These are phyloP conservation scores for Ornithorhynchus anatinus DNA, from an alignment of 2,113 vertebrate genomes.

Conservation along the genomic window DNA sequence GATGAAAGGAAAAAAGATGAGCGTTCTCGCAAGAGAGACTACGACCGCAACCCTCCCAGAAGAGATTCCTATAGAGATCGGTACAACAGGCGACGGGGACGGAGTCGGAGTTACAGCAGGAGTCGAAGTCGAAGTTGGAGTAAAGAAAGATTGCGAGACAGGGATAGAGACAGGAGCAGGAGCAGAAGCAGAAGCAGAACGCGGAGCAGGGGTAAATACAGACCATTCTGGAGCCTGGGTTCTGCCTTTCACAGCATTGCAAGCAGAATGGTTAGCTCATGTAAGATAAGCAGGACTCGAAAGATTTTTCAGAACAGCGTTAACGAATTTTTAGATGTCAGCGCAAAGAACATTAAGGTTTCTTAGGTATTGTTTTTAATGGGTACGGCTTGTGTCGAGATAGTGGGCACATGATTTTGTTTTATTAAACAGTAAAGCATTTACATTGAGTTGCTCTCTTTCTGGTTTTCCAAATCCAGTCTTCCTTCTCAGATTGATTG, in stretches of 20 bases:
- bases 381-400: neutral
- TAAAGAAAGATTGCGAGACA: slow-evolving; percentile 87
- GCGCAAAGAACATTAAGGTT: neutral
- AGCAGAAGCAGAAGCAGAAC: slow-evolving; percentile 80
- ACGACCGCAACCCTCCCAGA: slow-evolving; percentile 87
- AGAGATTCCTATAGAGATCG: slow-evolving; percentile 94
- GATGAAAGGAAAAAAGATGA: slow-evolving; percentile 97
- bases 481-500: neutral
- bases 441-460: neutral
- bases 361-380: no score
- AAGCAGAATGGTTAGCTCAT: no score
- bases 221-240: no score
- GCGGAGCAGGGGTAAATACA: slow-evolving; percentile 79
- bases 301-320: neutral
- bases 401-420: neutral
- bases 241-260: no score
- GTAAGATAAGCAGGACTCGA: no score
- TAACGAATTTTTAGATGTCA: neutral
- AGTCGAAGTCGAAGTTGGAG: slow-evolving; percentile 96
- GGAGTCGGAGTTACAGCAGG: slow-evolving; percentile 91
- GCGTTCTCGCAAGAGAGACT: slow-evolving; percentile 93
- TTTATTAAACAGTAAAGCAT: neutral
- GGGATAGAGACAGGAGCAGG: slow-evolving; percentile 87
- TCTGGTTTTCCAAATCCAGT: no score
- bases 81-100: slow-evolving; percentile 91